These are phyloP conservation scores for Tanypteryx hageni DNA, from an alignment of 2,888 invertebrate genomes.

Conservation along the genomic window DNA sequence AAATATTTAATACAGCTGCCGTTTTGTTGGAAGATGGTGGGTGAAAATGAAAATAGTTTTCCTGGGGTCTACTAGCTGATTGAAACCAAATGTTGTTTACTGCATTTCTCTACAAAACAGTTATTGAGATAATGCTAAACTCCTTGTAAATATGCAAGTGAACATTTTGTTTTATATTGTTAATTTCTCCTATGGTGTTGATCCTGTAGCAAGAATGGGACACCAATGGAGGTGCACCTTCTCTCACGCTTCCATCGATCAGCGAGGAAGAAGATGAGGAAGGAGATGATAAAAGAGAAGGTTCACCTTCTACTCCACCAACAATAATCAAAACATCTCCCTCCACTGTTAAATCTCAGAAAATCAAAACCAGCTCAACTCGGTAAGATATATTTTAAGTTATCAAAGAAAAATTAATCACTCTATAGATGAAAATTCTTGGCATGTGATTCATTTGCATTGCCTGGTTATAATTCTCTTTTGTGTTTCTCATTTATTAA, in stretches of 20 bases:
- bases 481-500: too few species aligned
- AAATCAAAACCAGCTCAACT: slow-evolving; percentile 4
- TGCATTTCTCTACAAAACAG: too few species aligned
- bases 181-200: background rate
- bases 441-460: too few species aligned
- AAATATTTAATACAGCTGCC: too few species aligned
- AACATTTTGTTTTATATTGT: too few species aligned
- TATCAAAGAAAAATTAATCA: background rate
- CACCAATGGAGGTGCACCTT: slow-evolving; percentile 84
- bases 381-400: slow-evolving; percentile 28
- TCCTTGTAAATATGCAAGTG: too few species aligned
- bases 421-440: background rate
- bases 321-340: background rate
- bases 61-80: too few species aligned
- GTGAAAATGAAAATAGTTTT: too few species aligned
- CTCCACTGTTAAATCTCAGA: slow-evolving; percentile 16
- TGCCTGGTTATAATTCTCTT: too few species aligned
- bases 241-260: slow-evolving; percentile 92
- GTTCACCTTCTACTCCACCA: background rate
- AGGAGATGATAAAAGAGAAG: slow-evolving; percentile 4
- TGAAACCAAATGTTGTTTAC: too few species aligned
- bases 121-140: too few species aligned
- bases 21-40: too few species aligned
- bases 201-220: slow-evolving; percentile 81
- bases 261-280: slow-evolving; percentile 91